Evolutionary conservation across 2,888 invertebrate species (phyloP).

Genomic region (Aporophyla nigra): DNA sequence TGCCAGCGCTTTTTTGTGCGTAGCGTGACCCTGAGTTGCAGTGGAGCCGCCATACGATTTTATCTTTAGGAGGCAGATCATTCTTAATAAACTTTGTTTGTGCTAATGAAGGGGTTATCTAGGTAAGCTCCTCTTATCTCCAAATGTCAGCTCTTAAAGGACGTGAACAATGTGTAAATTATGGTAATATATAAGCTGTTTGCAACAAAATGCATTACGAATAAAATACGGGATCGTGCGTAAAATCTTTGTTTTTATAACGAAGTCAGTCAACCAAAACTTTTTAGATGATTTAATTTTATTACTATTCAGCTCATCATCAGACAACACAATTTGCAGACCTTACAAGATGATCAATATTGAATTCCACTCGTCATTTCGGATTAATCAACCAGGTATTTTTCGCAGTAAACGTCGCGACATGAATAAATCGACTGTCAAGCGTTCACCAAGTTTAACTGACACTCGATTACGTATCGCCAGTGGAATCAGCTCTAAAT

Average conservation of each 20-base stretch:
- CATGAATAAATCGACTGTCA: conserved; percentile 53
- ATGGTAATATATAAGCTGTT: background rate
- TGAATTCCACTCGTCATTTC: conserved; percentile 33
- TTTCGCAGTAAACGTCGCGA: conserved; percentile 29
- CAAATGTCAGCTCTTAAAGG: background rate
- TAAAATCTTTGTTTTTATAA: too few species aligned
- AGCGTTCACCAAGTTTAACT: conserved; percentile 46
- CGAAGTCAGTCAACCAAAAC: background rate
- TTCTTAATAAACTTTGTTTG: background rate
- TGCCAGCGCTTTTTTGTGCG: background rate
- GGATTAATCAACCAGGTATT: conserved; percentile 50
- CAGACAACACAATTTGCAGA: background rate
- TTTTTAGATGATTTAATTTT: too few species aligned
- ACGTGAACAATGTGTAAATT: background rate
- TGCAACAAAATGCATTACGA: too few species aligned
- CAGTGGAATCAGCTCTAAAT: conserved; percentile 51
- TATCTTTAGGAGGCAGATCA: background rate
- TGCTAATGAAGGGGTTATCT: background rate
- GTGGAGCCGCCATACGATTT: background rate
- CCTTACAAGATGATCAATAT: background rate
- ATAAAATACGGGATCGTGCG: too few species aligned
- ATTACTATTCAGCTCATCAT: background rate
- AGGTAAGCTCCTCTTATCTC: background rate
- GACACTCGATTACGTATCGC: conserved; percentile 55
- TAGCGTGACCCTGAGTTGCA: too few species aligned